A percentile compares a stretch with the other conserved stretches of the same genome.
These are phyloP conservation scores for Meloidogyne exigua DNA, from an alignment of 1,140 invertebrate genomes.

Conservation along the genomic window DNA sequence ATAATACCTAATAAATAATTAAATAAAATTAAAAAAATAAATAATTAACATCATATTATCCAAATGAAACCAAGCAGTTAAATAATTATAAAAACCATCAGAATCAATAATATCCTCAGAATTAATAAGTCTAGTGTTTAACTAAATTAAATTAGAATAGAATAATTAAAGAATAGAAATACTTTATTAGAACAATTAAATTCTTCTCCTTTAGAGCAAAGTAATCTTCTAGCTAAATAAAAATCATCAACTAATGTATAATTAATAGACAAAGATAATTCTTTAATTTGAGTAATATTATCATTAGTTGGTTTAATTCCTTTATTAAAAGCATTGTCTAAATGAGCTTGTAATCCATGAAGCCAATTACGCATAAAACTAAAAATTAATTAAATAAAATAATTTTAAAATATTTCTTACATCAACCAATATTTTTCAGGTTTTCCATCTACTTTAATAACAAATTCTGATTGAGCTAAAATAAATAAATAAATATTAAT, in stretches of 20 bases:
- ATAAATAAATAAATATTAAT: too few relatives aligned
- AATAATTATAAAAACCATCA: constrained; percentile 94
- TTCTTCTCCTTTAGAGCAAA: constrained; percentile 54
- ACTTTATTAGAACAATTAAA: constrained; percentile 56
- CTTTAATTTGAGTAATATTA: constrained; percentile 46
- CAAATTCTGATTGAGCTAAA: constrained; percentile 55
- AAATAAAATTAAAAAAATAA: constrained; percentile 63
- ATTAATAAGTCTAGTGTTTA: constrained; percentile 75
- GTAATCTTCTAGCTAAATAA: constrained; percentile 46
- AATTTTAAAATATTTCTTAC: not conserved
- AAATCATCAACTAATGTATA: constrained; percentile 46
- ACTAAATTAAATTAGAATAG: constrained; percentile 41
- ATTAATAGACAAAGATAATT: constrained; percentile 38
- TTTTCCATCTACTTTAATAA: constrained; percentile 57
- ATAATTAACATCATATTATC: constrained; percentile 91
- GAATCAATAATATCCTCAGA: constrained; percentile 82
- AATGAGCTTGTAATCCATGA: constrained; percentile 41
- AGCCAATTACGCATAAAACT: constrained; percentile 59
- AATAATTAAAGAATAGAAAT: not conserved
- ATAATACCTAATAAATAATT: constrained; percentile 70
- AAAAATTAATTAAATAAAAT: constrained; percentile 28
- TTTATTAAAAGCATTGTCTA: constrained; percentile 22
- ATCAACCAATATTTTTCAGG: constrained; percentile 29
- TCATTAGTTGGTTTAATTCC: constrained; percentile 30
- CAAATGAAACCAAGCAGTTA: constrained; percentile 88